These are phyloP conservation scores for Danio tinwini DNA, from an alignment of 2,797 vertebrate genomes.

Conservation along the genomic window DNA sequence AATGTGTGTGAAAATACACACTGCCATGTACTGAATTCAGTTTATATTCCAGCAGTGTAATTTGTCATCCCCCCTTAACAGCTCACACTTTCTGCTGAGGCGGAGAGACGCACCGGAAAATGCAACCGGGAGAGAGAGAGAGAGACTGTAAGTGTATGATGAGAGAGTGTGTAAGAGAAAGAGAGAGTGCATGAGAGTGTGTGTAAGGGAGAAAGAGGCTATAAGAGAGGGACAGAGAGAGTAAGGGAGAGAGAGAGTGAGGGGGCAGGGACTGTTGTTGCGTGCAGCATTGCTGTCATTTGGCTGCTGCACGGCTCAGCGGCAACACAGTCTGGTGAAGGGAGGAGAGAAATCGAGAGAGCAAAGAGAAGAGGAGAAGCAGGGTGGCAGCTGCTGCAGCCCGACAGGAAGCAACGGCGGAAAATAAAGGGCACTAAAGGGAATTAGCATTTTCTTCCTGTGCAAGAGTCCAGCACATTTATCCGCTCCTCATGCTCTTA, in stretches of 20 bases:
- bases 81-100: slow-evolving; percentile 70
- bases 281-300: slow-evolving; percentile 84
- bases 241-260: slow-evolving; percentile 38
- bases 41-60: slow-evolving; percentile 57
- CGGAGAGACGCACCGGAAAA: slow-evolving; percentile 73
- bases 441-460: slow-evolving; percentile 57
- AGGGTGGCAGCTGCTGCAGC: slow-evolving; percentile 80
- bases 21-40: slow-evolving; percentile 47
- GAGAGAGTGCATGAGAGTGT: slow-evolving; percentile 68
- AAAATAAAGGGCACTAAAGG: slow-evolving; percentile 59
- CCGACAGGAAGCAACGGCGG: slow-evolving; percentile 68
- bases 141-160: not conserved
- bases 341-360: slow-evolving; percentile 68
- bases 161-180: slow-evolving; percentile 61
- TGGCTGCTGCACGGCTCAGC: slow-evolving; percentile 81
- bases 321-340: slow-evolving; percentile 77
- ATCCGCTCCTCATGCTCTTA: slow-evolving; percentile 44
- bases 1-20: slow-evolving; percentile 65
- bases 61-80: slow-evolving; percentile 62
- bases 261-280: slow-evolving; percentile 75
- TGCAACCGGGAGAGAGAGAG: slow-evolving; percentile 60
- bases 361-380: slow-evolving; percentile 70
- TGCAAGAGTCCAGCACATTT: slow-evolving; percentile 48
- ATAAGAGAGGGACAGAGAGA: slow-evolving; percentile 48
- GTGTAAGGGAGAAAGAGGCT: slow-evolving; percentile 49